Evolutionary conservation across 2,888 invertebrate genomes (phyloP), one percentile per base, ranked within the genome.

Genomic region (Eledona agricola): DNA sequence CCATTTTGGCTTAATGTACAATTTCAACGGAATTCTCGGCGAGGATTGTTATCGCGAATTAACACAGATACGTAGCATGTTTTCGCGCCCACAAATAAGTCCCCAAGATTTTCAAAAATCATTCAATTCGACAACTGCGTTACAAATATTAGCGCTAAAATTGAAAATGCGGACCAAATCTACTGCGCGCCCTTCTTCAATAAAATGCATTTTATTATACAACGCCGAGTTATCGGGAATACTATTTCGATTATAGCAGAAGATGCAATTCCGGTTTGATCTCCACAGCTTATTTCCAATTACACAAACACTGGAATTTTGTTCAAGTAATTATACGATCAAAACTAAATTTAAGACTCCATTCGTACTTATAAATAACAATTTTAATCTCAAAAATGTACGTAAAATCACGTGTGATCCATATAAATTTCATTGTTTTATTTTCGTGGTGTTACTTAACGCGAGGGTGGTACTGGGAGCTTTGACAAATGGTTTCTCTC

Each of bases 371-470:
- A 26, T 34, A 51, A 52, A 45, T 45, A 53, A 13, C 31, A 40
- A 47, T 28, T 40, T 47, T 34, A 47, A 53, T 46, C 53, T 47
- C 53, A 34, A 47, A 23, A 46, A 40, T 47, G 26, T 40, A 38
- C 17, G 42, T 20, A 47, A 53, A 34, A 40, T 53, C 53, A 53
- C 53, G 47, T 42, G 40, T 47, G 22, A 42, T 32, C 37, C 20
- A 28, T 26, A 40, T 47, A 47, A 47, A 47, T 53, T 47, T 46
- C 12, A 10, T 46, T 47, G 53, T 53, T 53, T 52, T 42, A 40
- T 40, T 40, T 23, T 37, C 16, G 17, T 20, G 28, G 51, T 26
- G 15, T 16, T 45, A 34, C 26, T 32, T 34, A 47, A 12, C 13
- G 7, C 26, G 16, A 46, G 34, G 34, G 46, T 35, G 34, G 15